phyloP scores from a whole-genome alignment of 2,888 invertebrate genomes.

The Megalurothrips usitatus region DNA sequence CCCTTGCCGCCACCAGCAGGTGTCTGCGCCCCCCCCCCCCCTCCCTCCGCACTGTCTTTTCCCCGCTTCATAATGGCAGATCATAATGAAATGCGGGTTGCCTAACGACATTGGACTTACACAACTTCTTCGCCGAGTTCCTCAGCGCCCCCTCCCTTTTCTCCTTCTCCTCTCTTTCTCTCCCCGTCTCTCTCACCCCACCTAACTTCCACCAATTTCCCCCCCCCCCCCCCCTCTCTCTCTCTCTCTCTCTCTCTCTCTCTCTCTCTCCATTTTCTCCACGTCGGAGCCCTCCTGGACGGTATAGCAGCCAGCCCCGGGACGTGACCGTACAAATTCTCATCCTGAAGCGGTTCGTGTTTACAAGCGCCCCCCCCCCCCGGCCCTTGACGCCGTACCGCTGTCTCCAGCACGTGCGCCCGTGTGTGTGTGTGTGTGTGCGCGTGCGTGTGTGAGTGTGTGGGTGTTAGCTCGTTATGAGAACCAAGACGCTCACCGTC shows the following conservation, averaged over 20 bases:
- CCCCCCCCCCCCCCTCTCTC: neutral
- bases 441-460: neutral
- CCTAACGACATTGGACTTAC: conserved; percentile 24
- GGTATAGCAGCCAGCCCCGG: neutral
- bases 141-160: neutral
- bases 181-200: neutral
- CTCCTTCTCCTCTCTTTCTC: conserved; percentile 21
- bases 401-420: no score
- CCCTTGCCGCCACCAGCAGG: neutral
- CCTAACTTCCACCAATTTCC: no score
- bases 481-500: no score
- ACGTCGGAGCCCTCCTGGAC: neutral
- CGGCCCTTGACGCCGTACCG: no score
- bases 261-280: neutral
- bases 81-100: conserved; percentile 7
- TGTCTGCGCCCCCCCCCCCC: neutral
- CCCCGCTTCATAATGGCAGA: conserved; percentile 3
- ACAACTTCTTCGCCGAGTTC: neutral
- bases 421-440: no score
- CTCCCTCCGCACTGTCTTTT: neutral
- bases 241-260: neutral
- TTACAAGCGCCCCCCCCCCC: neutral
- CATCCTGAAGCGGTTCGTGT: conserved; percentile 10
- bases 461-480: neutral
- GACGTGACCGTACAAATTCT: conserved; percentile 17